A percentile compares a stretch with the other conserved stretches of the same genome.
Evolutionary conservation across 2,113 vertebrate species (phyloP).

Genomic region (Pseudonaja textilis): DNA sequence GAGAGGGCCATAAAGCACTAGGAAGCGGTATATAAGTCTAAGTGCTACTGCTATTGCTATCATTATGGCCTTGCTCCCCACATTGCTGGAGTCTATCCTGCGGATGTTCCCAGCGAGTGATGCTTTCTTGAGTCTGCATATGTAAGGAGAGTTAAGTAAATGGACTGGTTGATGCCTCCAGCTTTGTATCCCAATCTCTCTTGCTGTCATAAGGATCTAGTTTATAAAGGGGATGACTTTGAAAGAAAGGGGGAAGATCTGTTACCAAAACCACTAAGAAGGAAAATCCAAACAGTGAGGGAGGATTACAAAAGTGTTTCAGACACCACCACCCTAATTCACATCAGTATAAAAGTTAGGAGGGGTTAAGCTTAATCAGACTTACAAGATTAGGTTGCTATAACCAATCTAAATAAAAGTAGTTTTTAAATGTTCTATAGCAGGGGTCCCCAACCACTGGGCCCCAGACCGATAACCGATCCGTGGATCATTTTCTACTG

Average conservation of each 20-base stretch:
- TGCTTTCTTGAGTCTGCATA: neutral
- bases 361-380: no score
- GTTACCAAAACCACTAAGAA: neutral
- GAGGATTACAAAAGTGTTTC: neutral
- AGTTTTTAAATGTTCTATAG: neutral
- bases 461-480: no score
- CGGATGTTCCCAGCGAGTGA: neutral
- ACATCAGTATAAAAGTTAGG: neutral
- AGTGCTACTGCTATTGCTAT: neutral
- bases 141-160: neutral
- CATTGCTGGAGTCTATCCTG: neutral
- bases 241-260: neutral
- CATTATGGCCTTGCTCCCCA: neutral
- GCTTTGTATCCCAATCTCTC: neutral
- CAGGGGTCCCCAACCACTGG: no score
- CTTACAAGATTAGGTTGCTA: neutral
- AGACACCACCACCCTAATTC: neutral
- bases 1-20: no score
- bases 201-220: neutral
- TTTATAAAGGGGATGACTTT: neutral
- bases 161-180: neutral
- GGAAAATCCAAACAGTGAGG: neutral
- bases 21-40: no score
- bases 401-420: neutral
- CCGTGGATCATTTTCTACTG: no score